Evolutionary conservation across 2,113 vertebrate genomes (phyloP), one percentile per base, ranked within the genome.

Genomic region (Oryzias melastigma): DNA sequence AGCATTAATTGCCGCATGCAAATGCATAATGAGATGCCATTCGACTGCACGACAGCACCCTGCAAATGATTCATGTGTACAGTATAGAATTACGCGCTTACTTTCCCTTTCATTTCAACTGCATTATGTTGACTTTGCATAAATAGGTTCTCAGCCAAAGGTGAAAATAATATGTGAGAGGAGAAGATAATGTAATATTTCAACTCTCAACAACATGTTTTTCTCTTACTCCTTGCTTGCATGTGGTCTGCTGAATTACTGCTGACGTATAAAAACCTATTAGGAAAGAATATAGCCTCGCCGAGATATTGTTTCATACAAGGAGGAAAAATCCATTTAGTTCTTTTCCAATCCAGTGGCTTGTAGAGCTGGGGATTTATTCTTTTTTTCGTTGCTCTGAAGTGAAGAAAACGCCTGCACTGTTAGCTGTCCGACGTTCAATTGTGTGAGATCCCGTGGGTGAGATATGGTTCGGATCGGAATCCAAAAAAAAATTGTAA

Each of bases 331-430:
- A 85, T 81, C 75, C 71, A 83, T 90, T 88, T 83, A 65, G 72
- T 78, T 79, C 45, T 75, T 85, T 86, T 90, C 87, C 87, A 81
- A 82, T 87, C 71, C 82, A 87, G 67, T 82, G 78, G 83, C 62
- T 85, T 77, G 80, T 75, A 76, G 63, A 77, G 76, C 55, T 15
- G 27, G 43, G 50, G 81, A 81, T 84, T 83, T 81, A 72, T 85
- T 79, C 79, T 73, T 43, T 85, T 79, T 81, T 73, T 43, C 57
- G 43, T 22, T 1, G 62, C 57, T 52, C 48, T 78, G 65, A 57
- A 72, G 65, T 64, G 73, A 75, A 75, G 73, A 79, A 65, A 82
- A 74, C 73, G 58, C 69, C 68, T 80, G 82, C 61, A 55, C 73
- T 69, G 71, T 80, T 75, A 60, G 60, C 75, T 77, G 64, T 69